phyloP scores from a whole-genome alignment of 2,113 vertebrate species.

The Phocoena sinus region DNA sequence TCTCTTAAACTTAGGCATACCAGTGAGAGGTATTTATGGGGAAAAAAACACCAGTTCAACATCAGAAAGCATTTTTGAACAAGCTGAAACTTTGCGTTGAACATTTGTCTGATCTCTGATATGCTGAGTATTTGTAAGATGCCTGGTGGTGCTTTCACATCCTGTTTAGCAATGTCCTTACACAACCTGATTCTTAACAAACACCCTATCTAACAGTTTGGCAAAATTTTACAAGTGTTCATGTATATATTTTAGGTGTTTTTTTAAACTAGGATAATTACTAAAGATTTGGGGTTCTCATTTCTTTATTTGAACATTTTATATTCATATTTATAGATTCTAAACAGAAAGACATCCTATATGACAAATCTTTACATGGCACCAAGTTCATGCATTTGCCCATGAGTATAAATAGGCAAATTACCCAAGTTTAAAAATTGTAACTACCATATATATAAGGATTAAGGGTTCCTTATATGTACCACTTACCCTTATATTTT shows the following conservation, averaged over 20 bases:
- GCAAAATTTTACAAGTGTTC: conserved; percentile 51
- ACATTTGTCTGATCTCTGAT: conserved; percentile 53
- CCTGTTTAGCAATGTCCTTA: conserved; percentile 79
- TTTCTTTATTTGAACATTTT: neutral
- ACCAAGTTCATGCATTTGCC: neutral
- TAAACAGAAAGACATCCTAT: neutral
- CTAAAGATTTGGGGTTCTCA: neutral
- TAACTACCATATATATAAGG: neutral
- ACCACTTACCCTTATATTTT: neutral
- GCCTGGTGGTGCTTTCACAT: conserved; percentile 70
- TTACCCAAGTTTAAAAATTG: neutral
- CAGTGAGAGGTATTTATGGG: conserved; percentile 27
- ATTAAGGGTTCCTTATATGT: neutral
- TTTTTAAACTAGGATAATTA: neutral
- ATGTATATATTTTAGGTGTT: neutral
- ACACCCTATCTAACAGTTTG: conserved; percentile 74
- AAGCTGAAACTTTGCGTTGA: conserved; percentile 65
- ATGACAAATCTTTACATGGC: neutral
- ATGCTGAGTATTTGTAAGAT: conserved; percentile 42
- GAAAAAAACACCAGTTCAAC: neutral
- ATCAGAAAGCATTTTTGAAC: conserved; percentile 62
- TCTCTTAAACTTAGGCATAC: conserved; percentile 66
- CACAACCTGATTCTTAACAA: conserved; percentile 79
- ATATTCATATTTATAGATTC: neutral
- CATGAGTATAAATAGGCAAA: neutral